Evolutionary conservation across 2,797 vertebrate genomes (phyloP).

Genomic region (Chromis chromis): DNA sequence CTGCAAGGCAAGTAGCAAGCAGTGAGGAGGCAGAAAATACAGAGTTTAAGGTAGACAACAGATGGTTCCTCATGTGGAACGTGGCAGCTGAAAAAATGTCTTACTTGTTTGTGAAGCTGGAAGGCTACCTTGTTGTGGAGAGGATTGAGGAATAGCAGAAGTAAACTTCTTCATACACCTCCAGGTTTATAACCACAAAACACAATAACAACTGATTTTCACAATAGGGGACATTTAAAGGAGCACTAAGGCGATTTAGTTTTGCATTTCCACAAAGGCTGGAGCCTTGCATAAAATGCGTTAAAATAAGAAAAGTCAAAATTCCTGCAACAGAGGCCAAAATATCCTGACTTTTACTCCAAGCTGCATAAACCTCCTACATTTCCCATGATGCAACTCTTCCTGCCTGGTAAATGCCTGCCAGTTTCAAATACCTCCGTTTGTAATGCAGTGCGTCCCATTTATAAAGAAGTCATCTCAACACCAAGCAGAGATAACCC

Average conservation of each 20-base stretch:
- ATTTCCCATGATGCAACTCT: conserved; percentile 28
- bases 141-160: too few species aligned
- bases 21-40: too few species aligned
- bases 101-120: too few species aligned
- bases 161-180: too few species aligned
- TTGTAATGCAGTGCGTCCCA: not conserved
- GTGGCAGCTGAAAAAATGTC: too few species aligned
- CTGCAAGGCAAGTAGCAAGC: too few species aligned
- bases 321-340: not conserved
- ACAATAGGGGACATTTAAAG: not conserved
- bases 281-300: not conserved
- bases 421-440: not conserved
- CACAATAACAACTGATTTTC: too few species aligned
- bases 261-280: not conserved
- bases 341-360: not conserved
- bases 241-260: not conserved
- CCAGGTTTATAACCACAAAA: too few species aligned
- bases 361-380: not conserved
- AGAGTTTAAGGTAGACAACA: too few species aligned
- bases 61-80: too few species aligned
- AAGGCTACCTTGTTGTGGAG: too few species aligned
- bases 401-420: too few species aligned
- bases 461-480: not conserved
- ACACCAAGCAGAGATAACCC: not conserved
- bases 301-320: not conserved